Percentiles rank a stretch among this genome's conserved stretches.
Evolutionary conservation across 2,113 vertebrate genomes (phyloP).

Genomic region (Malurus melanocephalus): DNA sequence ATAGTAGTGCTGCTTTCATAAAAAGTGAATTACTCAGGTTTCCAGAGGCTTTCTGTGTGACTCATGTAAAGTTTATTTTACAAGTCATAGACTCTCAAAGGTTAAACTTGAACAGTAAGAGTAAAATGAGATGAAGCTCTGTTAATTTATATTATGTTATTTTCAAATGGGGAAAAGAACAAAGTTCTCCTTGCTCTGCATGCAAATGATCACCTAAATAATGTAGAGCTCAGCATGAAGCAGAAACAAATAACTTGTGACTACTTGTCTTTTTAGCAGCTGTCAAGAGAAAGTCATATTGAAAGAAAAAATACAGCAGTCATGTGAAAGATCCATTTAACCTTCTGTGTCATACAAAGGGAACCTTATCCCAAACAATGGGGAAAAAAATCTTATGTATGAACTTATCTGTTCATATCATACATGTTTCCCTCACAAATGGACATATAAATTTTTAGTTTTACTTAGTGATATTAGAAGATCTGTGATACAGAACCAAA

Average conservation of each 20-base stretch:
- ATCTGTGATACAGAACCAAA: neutral
- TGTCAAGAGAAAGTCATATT: slow-evolving; percentile 46
- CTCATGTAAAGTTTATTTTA: neutral
- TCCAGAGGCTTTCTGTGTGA: neutral
- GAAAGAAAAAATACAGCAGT: slow-evolving; percentile 37
- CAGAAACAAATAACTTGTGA: slow-evolving; percentile 63
- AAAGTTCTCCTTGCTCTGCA: slow-evolving; percentile 25
- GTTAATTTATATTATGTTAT: slow-evolving; percentile 28
- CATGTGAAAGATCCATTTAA: slow-evolving; percentile 44
- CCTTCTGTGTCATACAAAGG: slow-evolving; percentile 55
- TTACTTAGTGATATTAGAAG: slow-evolving; percentile 56
- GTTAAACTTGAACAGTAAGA: slow-evolving; percentile 28
- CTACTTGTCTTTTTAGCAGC: slow-evolving; percentile 63
- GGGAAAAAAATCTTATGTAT: neutral
- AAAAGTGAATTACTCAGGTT: neutral
- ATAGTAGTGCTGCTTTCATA: neutral
- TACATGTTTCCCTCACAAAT: slow-evolving; percentile 25
- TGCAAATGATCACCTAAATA: slow-evolving; percentile 59
- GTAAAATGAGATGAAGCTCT: slow-evolving; percentile 13
- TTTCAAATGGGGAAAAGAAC: slow-evolving; percentile 28
- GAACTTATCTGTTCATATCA: slow-evolving; percentile 61
- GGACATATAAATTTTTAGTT: slow-evolving; percentile 22
- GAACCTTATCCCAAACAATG: slow-evolving; percentile 41
- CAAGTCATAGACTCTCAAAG: neutral
- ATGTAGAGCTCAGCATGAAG: slow-evolving; percentile 43